phyloP scores from a whole-genome alignment of 2,113 vertebrate species.

The Petroica traversi region DNA sequence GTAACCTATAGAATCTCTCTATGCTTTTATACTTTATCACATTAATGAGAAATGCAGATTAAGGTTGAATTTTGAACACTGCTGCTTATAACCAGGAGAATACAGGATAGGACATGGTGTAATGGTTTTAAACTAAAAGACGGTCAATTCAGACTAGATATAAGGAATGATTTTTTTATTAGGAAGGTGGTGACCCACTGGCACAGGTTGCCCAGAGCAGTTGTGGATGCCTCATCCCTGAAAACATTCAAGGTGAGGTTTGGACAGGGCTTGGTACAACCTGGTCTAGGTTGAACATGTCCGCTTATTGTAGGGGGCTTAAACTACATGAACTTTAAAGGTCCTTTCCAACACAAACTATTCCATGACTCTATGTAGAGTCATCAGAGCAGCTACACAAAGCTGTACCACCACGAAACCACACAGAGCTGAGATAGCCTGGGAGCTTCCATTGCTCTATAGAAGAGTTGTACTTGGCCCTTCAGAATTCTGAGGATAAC shows the following conservation, averaged over 20 bases:
- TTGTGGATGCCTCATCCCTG: background rate
- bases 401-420: background rate
- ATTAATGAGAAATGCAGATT: background rate
- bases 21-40: background rate
- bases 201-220: background rate
- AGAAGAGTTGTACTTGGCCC: background rate
- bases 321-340: background rate
- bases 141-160: background rate
- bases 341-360: background rate
- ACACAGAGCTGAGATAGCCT: background rate
- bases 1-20: background rate
- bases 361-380: background rate
- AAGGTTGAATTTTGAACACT: background rate
- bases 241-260: background rate
- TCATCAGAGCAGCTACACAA: accelerated
- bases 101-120: background rate
- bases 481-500: background rate
- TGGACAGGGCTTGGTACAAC: background rate
- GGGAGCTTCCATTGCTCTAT: background rate
- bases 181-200: background rate
- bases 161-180: background rate
- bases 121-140: background rate
- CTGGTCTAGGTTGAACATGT: background rate
- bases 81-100: background rate
- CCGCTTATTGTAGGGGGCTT: background rate